Percentiles rank a stretch among this genome's conserved stretches.
Conservation (phyloP, 1,140 invertebrate species). For the Dendroctonus ponderosae region DNA sequence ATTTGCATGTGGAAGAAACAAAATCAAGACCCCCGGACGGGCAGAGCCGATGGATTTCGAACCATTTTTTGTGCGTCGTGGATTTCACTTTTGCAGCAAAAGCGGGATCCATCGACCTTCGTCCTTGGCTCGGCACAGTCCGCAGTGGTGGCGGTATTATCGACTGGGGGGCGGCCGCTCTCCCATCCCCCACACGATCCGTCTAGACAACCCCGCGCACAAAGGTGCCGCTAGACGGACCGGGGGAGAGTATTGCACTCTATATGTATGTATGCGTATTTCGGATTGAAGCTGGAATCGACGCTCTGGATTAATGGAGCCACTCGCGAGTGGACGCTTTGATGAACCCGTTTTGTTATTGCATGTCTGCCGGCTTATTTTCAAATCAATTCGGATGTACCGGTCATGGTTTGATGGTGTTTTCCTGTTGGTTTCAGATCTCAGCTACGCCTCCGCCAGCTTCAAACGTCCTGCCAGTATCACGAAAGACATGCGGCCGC, state of each 20-base stretch:
- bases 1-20: too few relatives aligned
- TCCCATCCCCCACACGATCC: constrained; percentile 9
- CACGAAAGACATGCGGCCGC: constrained; percentile 28
- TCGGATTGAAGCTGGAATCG: constrained; percentile 4
- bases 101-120: constrained; percentile 29
- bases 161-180: constrained; percentile 19
- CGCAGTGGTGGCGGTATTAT: constrained; percentile 28
- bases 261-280: constrained; percentile 12
- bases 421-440: too few relatives aligned
- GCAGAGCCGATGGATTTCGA: neutral
- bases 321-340: too few relatives aligned
- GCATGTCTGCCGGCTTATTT: too few relatives aligned
- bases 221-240: constrained; percentile 27
- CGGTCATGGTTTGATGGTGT: too few relatives aligned
- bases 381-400: too few relatives aligned
- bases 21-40: too few relatives aligned
- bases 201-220: constrained; percentile 34
- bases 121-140: constrained; percentile 31
- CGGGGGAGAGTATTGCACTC: constrained; percentile 31
- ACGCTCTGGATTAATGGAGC: neutral
- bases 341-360: too few relatives aligned
- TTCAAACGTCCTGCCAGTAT: too few relatives aligned
- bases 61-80: constrained; percentile 20
- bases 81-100: constrained; percentile 29
- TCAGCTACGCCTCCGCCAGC: too few relatives aligned